These are phyloP conservation scores for Tanypteryx hageni DNA, from an alignment of 2,888 invertebrate genomes.

Conservation along the genomic window DNA sequence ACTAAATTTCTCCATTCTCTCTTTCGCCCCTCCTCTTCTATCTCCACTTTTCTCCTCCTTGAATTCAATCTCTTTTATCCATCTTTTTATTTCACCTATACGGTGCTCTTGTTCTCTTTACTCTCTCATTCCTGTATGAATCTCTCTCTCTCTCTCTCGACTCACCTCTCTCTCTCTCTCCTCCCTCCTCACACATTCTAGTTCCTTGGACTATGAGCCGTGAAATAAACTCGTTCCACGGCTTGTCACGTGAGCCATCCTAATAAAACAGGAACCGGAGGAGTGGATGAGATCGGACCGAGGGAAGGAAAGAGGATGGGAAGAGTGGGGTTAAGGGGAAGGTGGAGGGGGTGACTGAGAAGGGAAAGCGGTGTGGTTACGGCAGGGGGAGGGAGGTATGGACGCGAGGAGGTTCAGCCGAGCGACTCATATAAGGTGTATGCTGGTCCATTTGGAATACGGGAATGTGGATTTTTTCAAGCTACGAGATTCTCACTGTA, in stretches of 20 bases:
- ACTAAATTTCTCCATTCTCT: too few species aligned
- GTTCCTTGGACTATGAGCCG: background rate
- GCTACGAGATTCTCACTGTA: background rate
- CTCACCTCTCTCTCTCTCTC: background rate
- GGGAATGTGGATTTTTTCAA: slow-evolving; percentile 10
- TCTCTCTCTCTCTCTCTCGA: background rate
- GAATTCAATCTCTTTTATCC: background rate
- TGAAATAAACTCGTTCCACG: slow-evolving; percentile 11
- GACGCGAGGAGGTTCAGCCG: background rate
- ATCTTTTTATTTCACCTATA: background rate
- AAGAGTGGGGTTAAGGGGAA: too few species aligned
- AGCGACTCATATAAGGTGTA: background rate
- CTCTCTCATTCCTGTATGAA: background rate
- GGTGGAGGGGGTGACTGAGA: background rate
- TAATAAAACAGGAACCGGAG: background rate
- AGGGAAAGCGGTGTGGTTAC: background rate
- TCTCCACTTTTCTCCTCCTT: too few species aligned
- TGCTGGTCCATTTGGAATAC: background rate
- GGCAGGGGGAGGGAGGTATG: too few species aligned
- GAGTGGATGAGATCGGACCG: too few species aligned
- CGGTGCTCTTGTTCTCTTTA: background rate
- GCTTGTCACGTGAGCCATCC: slow-evolving; percentile 15
- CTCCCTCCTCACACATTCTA: background rate
- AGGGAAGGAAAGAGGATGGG: too few species aligned
- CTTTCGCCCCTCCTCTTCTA: too few species aligned